These are phyloP conservation scores for Cantharis rufa DNA, from an alignment of 2,888 invertebrate species.

Conservation along the genomic window DNA sequence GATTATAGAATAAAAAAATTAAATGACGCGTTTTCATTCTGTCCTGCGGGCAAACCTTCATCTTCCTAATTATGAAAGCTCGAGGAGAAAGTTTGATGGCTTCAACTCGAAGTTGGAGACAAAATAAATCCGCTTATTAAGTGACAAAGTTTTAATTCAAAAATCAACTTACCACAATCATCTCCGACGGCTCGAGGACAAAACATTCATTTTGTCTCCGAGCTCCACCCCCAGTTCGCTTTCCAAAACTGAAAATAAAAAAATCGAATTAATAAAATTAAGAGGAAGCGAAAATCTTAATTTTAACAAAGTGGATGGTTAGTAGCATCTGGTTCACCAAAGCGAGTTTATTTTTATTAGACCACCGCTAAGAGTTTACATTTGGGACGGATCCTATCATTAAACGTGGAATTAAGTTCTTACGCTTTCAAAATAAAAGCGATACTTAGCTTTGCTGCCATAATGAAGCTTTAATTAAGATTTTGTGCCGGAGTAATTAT, in stretches of 20 bases:
- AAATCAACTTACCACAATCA: constrained; percentile 76
- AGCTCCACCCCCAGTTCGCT: constrained; percentile 76
- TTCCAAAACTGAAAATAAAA: constrained; percentile 75
- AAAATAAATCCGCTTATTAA: neutral
- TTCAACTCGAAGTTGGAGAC: neutral
- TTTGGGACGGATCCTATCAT: neutral
- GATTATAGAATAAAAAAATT: neutral
- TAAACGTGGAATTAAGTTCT: neutral
- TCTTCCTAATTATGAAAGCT: neutral
- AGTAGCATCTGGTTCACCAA: neutral
- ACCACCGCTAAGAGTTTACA: neutral
- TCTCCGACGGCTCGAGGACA: constrained; percentile 83
- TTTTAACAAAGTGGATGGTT: neutral
- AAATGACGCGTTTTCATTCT: neutral
- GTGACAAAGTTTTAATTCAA: neutral
- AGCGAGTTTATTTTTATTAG: neutral
- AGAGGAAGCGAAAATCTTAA: neutral
- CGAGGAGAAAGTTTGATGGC: neutral
- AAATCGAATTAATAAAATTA: constrained; percentile 15
- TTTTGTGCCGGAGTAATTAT: neutral
- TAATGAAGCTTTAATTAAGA: neutral
- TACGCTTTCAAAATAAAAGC: neutral
- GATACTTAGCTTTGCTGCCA: neutral
- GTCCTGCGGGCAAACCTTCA: too few species aligned
- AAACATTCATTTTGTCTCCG: constrained; percentile 82